phyloP scores from a whole-genome alignment of 2,797 vertebrate species.

The Sebastes itinus region DNA sequence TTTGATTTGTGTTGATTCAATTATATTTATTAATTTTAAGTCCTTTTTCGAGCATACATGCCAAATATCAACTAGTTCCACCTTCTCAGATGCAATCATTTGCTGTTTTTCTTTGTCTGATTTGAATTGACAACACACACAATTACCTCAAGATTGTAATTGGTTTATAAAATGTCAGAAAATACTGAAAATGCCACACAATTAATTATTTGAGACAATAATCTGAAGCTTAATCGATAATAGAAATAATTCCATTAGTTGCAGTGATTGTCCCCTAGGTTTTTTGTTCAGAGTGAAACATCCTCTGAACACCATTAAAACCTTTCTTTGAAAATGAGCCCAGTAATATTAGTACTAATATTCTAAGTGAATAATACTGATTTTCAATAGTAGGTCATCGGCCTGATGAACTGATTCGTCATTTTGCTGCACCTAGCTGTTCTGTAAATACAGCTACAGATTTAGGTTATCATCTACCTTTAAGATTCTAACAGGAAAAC shows the following conservation, averaged over 20 bases:
- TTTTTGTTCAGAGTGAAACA: background rate
- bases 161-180: background rate
- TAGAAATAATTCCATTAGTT: background rate
- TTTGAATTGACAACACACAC: background rate
- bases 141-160: background rate
- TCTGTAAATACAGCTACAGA: constrained; percentile 32
- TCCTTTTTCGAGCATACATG: background rate
- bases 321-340: background rate
- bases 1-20: background rate
- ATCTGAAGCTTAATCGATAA: background rate
- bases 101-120: background rate
- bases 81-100: background rate
- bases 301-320: background rate
- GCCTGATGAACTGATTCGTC: constrained; percentile 23
- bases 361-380: background rate
- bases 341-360: background rate
- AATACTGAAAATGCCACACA: background rate
- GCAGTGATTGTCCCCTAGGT: background rate
- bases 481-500: constrained; percentile 45
- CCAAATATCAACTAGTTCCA: background rate
- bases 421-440: constrained; percentile 21
- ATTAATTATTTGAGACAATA: background rate
- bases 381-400: constrained; percentile 31
- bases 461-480: constrained; percentile 50
- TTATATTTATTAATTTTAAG: background rate